Base-by-base conservation (phyloP, 2,113 vertebrate genomes). In the Anoplopoma fimbria region DNA sequence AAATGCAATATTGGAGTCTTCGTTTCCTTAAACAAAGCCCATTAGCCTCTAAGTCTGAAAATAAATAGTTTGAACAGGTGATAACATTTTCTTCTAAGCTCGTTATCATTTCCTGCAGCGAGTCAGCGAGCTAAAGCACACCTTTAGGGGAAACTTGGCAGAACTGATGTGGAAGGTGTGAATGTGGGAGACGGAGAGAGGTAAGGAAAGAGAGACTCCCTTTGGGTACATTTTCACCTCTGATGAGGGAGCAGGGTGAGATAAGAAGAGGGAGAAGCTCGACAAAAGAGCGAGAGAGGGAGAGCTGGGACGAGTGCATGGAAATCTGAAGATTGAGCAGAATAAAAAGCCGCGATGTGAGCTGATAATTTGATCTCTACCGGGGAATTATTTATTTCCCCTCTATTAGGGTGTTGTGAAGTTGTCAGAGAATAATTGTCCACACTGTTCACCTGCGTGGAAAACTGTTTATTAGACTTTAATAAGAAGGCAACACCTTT, bases 181-280 rank as follows among this genome's bases (percentile, higher is more conserved):
- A 90, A 93, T 79, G 88, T 42, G 61, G 72, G 72, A 82, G 69
- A 36, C 75, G 72, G 51, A 63, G 61, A 69, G 70, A 61, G 47
- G 69, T 63, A 75, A 55, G 33, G 53, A 75, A 40, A 86, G 49
- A 81, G 81, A 83, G 67, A 75, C 68, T 90, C 89, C 89, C 81
- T 77, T 82, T 79, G 87, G 88, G 86, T 87, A 79, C 17, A 88
- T 91, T 86, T 89, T 91, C 90, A 92, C 90, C 90, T 88, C 71
- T 88, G 77, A 88, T 84, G 53, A 79, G 76, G 45, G 70, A 79
- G 65, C 74, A 67, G 79, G 79, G 86, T 78, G 89, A 85, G 84
- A 92, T 90, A 82, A 84, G 47, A 53, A 53, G 33, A 67, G 34
- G 51, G 60, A 74, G 57, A 61, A 49, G 69, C 38, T 64, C 40